Percentiles rank a stretch among this genome's conserved stretches.
These are phyloP conservation scores for Netelia inedita DNA, from an alignment of 2,888 invertebrate species.

Conservation along the genomic window DNA sequence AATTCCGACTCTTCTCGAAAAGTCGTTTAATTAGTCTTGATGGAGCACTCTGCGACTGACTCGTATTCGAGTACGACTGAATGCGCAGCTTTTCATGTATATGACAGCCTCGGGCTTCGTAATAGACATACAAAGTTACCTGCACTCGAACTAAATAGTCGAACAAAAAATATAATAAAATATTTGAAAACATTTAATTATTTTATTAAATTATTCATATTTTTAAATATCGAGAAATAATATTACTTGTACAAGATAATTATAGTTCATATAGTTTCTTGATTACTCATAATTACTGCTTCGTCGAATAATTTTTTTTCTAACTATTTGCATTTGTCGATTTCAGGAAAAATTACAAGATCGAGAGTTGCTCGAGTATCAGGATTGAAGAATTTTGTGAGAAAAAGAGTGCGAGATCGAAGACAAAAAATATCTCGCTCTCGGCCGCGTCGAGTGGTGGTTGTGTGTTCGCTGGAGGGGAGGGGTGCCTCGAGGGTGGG, in stretches of 20 bases:
- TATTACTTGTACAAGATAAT: no score
- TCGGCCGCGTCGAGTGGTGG: conserved; percentile 62
- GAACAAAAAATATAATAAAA: conserved; percentile 23
- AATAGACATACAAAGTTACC: background rate
- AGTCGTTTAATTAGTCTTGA: conserved; percentile 42
- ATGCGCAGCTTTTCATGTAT: conserved; percentile 23
- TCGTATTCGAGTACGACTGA: conserved; percentile 1
- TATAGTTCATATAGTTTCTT: background rate
- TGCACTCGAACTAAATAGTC: conserved; percentile 4
- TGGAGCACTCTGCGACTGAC: conserved; percentile 7
- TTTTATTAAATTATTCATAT: no score
- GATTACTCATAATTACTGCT: background rate
- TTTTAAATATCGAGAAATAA: no score
- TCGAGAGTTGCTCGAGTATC: background rate
- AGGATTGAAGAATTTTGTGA: background rate
- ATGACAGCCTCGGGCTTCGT: background rate
- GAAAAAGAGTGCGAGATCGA: background rate
- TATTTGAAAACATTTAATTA: background rate
- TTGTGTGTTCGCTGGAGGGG: conserved; percentile 74
- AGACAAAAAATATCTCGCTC: background rate
- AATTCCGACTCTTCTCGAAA: conserved; percentile 1
- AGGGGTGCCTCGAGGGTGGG: conserved; percentile 77
- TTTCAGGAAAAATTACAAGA: conserved; percentile 61
- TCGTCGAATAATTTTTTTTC: background rate
- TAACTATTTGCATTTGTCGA: conserved; percentile 20